Base-by-base conservation (phyloP, 2,888 invertebrate species). In the Allophyes oxyacanthae region DNA sequence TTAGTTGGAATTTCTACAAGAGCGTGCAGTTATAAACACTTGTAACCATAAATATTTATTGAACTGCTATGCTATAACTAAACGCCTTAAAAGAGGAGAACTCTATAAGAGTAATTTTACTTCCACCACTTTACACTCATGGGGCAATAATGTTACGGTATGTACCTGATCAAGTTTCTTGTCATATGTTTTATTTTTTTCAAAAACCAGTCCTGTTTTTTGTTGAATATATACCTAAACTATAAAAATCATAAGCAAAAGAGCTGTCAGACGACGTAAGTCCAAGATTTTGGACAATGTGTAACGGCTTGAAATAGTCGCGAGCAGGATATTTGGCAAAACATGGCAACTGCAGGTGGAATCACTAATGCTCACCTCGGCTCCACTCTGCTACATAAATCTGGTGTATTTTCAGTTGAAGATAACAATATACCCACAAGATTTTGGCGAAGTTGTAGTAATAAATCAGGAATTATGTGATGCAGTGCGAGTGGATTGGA, bases 141-240 rank as follows among this genome's bases (percentile, higher is more conserved):
- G 8, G 10, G 26, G 11, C 1, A 70, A 72, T 28, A 72, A 72
- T 49, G 38, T 66, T 7, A 70, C 72, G 51, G 72, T 72, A 57
- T 6, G 66, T 53, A 5, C n/a, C 2, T 6, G 6, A 0, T n/a
- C n/a, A n/a, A n/a, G n/a, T n/a, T n/a, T n/a, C n/a, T n/a, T n/a
- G n/a, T n/a, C n/a, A n/a, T n/a, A n/a, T n/a, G n/a, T n/a, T n/a
- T n/a, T n/a, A n/a, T n/a, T n/a, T n/a, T n/a, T n/a, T n/a, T n/a
- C n/a, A n/a, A n/a, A n/a, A n/a, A n/a, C n/a, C n/a, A n/a, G n/a
- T n/a, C n/a, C n/a, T n/a, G n/a, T n/a, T n/a, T n/a, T n/a, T n/a
- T n/a, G n/a, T n/a, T n/a, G n/a, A n/a, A n/a, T n/a, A n/a, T n/a
- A n/a, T n/a, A n/a, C n/a, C n/a, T n/a, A n/a, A n/a, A n/a, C n/a